A percentile compares a stretch with the other conserved stretches of the same genome.
Evolutionary conservation across 1,140 invertebrate species (phyloP).

Genomic region (Zelostemma sp.): DNA sequence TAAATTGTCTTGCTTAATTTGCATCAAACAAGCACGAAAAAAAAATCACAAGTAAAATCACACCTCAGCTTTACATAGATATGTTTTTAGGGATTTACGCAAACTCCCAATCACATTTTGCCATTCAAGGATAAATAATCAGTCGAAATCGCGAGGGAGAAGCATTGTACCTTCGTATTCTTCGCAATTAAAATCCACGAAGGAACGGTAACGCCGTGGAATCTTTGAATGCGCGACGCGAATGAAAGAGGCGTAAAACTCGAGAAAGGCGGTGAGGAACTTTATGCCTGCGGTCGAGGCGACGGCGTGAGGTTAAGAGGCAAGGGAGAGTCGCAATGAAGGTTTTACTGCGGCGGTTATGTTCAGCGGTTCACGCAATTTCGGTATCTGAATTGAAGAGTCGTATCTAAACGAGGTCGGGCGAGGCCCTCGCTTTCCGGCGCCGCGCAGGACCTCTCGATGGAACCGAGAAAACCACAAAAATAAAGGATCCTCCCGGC

Average conservation of each 20-base stretch:
- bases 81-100: too few species aligned
- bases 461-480: constrained; percentile 20
- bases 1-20: too few species aligned
- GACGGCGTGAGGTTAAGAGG: constrained; percentile 15
- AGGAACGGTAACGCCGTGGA: constrained; percentile 11
- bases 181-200: constrained; percentile 39
- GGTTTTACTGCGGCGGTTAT: constrained; percentile 30
- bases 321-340: constrained; percentile 17
- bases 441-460: constrained; percentile 23
- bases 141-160: not conserved
- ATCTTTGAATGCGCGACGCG: too few species aligned
- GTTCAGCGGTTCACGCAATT: constrained; percentile 31
- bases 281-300: constrained; percentile 18
- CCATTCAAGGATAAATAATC: constrained; percentile 25
- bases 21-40: too few species aligned
- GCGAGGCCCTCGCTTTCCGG: constrained; percentile 18
- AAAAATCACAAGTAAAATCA: too few species aligned
- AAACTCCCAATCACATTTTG: constrained; percentile 15
- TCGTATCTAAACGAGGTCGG: constrained; percentile 32
- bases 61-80: too few species aligned
- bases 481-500: constrained; percentile 5
- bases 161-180: constrained; percentile 30
- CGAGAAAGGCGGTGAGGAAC: constrained; percentile 13
- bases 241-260: constrained; percentile 33
- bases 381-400: constrained; percentile 32